A percentile compares a stretch with the other conserved stretches of the same genome.
phyloP scores from a whole-genome alignment of 1,140 invertebrate genomes.

The Hyles vespertilio region DNA sequence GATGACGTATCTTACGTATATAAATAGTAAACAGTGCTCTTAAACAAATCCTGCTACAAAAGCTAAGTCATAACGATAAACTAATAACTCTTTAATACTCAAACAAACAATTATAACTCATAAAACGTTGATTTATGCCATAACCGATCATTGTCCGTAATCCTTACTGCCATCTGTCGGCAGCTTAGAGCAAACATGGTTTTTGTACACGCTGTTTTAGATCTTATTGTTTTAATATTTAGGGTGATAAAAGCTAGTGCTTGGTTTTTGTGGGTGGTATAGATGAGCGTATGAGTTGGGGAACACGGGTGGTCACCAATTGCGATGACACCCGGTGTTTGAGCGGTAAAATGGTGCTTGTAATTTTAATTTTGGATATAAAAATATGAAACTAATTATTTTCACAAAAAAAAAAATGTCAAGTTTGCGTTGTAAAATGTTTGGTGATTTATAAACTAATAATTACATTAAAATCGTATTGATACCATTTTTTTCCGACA shows the following conservation, averaged over 20 bases:
- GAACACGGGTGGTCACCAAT: slow-evolving; percentile 59
- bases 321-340: slow-evolving; percentile 37
- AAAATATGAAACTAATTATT: too few relatives aligned
- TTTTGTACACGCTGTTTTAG: too few relatives aligned
- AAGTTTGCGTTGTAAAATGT: too few relatives aligned
- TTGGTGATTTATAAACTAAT: too few relatives aligned
- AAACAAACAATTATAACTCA: slow-evolving; percentile 21
- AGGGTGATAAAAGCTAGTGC: too few relatives aligned
- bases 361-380: neutral
- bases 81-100: neutral
- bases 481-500: too few relatives aligned
- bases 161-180: slow-evolving; percentile 58
- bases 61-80: slow-evolving; percentile 3
- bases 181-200: slow-evolving; percentile 8
- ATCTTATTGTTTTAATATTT: too few relatives aligned
- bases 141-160: slow-evolving; percentile 48
- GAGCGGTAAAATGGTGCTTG: slow-evolving; percentile 45
- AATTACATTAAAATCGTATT: too few relatives aligned
- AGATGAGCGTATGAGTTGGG: slow-evolving; percentile 5
- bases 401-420: too few relatives aligned
- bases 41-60: neutral
- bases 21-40: too few relatives aligned
- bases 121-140: slow-evolving; percentile 45
- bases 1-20: too few relatives aligned
- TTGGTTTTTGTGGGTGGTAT: too few relatives aligned